Evolutionary conservation across 1,140 invertebrate species (phyloP).

Genomic region (Kradibia gibbosae): DNA sequence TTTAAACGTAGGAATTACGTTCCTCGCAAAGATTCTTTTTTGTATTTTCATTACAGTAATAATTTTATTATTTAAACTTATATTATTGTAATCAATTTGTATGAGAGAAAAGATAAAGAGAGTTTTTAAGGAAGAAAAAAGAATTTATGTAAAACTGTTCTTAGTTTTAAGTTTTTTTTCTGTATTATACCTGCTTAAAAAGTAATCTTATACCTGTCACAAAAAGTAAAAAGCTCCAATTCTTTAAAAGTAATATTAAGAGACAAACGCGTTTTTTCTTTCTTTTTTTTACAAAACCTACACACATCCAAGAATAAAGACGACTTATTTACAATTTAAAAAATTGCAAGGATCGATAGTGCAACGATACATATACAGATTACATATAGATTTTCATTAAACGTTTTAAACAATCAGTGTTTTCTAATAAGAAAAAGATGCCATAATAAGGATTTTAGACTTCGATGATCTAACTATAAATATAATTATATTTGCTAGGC

Average conservation of each 20-base stretch:
- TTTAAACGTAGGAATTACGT: constrained; percentile 47
- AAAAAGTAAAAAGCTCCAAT: constrained; percentile 43
- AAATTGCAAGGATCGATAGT: constrained; percentile 21
- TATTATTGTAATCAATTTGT: constrained; percentile 30
- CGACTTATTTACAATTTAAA: constrained; percentile 12
- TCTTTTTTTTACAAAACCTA: constrained; percentile 44
- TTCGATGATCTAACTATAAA: background rate
- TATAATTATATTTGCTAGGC: background rate
- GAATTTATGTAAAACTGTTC: constrained; percentile 32
- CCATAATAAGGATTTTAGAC: constrained; percentile 29
- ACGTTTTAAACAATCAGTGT: constrained; percentile 31
- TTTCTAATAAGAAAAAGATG: constrained; percentile 22
- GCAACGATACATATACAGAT: constrained; percentile 53
- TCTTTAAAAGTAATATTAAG: constrained; percentile 32
- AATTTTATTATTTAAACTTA: constrained; percentile 41
- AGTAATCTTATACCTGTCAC: constrained; percentile 59
- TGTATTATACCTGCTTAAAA: constrained; percentile 61
- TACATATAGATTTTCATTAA: constrained; percentile 29
- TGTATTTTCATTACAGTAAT: constrained; percentile 41
- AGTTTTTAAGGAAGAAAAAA: constrained; percentile 19
- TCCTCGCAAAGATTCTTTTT: constrained; percentile 37
- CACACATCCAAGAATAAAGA: constrained; percentile 20
- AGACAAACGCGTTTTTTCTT: constrained; percentile 50
- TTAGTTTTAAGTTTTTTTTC: constrained; percentile 59
- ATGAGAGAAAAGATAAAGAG: constrained; percentile 14